Evolutionary conservation across 2,888 invertebrate genomes (phyloP).

Genomic region (Candidula unifasciata): DNA sequence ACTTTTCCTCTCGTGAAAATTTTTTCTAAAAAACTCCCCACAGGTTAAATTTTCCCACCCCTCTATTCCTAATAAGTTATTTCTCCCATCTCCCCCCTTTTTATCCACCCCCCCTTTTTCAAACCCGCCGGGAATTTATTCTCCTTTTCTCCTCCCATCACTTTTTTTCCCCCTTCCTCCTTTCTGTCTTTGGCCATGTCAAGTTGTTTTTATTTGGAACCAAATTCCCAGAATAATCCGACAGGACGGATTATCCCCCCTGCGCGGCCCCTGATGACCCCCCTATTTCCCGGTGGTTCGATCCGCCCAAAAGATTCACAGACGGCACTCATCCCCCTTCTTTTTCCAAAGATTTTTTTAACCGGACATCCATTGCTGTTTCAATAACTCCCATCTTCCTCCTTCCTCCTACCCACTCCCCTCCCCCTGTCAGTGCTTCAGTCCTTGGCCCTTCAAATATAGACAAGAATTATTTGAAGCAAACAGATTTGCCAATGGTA

Average conservation of each 20-base stretch:
- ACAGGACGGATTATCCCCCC: slow-evolving; percentile 42
- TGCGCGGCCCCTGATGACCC: slow-evolving; percentile 42
- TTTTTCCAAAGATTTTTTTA: slow-evolving; percentile 41
- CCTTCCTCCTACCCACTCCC: neutral
- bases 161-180: too few relatives aligned
- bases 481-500: too few relatives aligned
- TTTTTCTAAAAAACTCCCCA: too few relatives aligned
- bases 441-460: neutral
- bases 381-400: neutral
- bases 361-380: slow-evolving; percentile 31
- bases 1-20: too few relatives aligned
- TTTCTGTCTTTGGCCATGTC: neutral
- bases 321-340: slow-evolving; percentile 6
- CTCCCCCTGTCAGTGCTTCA: neutral
- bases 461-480: too few relatives aligned
- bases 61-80: too few relatives aligned
- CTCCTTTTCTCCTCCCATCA: neutral
- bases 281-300: slow-evolving; percentile 42
- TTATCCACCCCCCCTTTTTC: neutral
- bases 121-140: neutral
- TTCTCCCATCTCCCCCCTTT: too few relatives aligned
- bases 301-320: neutral
- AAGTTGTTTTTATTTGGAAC: slow-evolving; percentile 38
- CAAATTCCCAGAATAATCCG: slow-evolving; percentile 42
- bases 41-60: too few relatives aligned